Evolutionary conservation across 2,888 invertebrate species (phyloP).

Genomic region (Xestobium rufovillosum): DNA sequence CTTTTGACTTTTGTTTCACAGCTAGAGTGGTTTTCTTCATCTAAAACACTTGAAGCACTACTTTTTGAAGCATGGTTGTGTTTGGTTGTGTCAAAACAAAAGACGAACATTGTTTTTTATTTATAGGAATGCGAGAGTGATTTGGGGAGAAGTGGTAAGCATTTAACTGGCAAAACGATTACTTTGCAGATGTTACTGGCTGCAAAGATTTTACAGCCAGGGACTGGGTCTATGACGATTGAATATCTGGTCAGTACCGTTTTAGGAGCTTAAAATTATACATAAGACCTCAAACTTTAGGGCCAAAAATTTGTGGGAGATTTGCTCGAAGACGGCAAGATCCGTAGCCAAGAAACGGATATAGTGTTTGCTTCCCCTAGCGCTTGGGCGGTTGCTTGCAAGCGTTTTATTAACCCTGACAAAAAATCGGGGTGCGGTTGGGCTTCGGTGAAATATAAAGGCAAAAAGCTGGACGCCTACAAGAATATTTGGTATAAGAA

Average conservation of each 20-base stretch:
- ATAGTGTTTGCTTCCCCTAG: conserved; percentile 83
- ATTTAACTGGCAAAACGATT: conserved; percentile 57
- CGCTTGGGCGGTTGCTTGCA: conserved; percentile 90
- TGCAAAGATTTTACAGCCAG: conserved; percentile 77
- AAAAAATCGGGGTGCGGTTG: conserved; percentile 91
- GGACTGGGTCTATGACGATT: conserved; percentile 77
- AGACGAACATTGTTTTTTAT: no score
- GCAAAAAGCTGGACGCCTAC: conserved; percentile 80
- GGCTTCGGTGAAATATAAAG: conserved; percentile 85
- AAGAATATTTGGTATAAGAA: conserved; percentile 79
- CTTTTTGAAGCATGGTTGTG: no score
- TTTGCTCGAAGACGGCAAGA: conserved; percentile 77
- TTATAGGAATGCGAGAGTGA: no score
- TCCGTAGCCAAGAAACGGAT: conserved; percentile 80
- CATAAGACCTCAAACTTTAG: conserved; percentile 43
- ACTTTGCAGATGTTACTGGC: conserved; percentile 80
- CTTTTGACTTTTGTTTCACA: no score
- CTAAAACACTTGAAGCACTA: no score
- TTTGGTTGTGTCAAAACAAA: no score
- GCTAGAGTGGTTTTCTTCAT: no score
- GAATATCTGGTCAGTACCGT: conserved; percentile 70
- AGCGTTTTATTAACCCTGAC: conserved; percentile 82
- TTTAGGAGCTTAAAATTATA: conserved; percentile 5
- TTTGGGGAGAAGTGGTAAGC: no score
- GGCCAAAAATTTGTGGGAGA: conserved; percentile 87